phyloP scores from a whole-genome alignment of 37 sponge, comb jelly and placozoan genomes.

The Bolinopsis microptera region DNA sequence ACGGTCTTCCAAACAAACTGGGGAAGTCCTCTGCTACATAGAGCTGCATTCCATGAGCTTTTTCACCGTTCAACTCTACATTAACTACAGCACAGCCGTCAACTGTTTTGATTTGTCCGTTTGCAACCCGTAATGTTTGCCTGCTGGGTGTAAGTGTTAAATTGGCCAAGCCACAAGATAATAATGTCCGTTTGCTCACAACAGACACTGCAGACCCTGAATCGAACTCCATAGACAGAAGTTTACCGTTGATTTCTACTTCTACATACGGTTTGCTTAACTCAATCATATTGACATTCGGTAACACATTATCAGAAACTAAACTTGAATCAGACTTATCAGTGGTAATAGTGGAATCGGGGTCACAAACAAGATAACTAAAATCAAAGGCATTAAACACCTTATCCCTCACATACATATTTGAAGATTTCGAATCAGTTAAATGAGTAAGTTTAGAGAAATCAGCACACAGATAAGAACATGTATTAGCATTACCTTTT shows the following conservation, averaged over 20 bases:
- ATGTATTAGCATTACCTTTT: conserved; percentile 20
- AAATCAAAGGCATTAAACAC: background rate
- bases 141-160: conserved; percentile 22
- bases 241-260: background rate
- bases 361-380: background rate
- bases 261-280: background rate
- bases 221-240: background rate
- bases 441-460: background rate
- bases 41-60: conserved; percentile 7
- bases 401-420: background rate
- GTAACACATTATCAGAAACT: background rate
- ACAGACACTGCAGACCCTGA: background rate
- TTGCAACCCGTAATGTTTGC: conserved; percentile 24
- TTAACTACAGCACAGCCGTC: conserved; percentile 13
- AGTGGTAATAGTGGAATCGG: background rate
- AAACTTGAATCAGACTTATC: background rate
- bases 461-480: background rate
- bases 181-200: background rate
- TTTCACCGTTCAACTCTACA: conserved; percentile 30
- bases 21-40: conserved; percentile 46
- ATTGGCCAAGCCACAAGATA: background rate
- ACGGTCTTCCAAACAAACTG: conserved; percentile 14
- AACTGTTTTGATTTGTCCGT: conserved; percentile 27
- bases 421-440: background rate
- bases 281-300: background rate